phyloP scores from a whole-genome alignment of 2,888 invertebrate genomes.

The Lasius fuliginosus region DNA sequence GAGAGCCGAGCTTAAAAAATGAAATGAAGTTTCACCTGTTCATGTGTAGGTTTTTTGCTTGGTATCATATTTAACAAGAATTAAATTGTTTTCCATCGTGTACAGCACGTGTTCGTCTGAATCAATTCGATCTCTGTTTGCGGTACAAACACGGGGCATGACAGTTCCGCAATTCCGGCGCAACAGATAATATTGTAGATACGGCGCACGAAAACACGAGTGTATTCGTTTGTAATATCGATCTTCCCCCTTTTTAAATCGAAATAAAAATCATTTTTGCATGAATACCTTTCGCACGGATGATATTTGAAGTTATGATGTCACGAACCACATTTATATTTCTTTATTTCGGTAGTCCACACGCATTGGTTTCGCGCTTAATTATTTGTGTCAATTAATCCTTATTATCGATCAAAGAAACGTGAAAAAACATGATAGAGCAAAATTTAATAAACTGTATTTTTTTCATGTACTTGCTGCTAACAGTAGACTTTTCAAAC shows the following conservation, averaged over 20 bases:
- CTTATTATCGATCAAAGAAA: conserved; percentile 7
- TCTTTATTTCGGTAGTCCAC: not conserved
- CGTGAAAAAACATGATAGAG: not conserved
- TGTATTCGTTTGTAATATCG: conserved; percentile 37
- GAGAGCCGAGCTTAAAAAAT: conserved; percentile 24
- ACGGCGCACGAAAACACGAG: conserved; percentile 22
- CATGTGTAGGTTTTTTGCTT: conserved; percentile 20
- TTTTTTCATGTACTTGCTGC: not conserved
- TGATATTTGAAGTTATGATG: conserved; percentile 25
- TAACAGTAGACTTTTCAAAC: not conserved
- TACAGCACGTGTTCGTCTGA: conserved; percentile 37
- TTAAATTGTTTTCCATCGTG: conserved; percentile 45
- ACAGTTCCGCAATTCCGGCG: conserved; percentile 41
- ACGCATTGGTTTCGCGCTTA: not conserved
- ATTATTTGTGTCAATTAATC: conserved; percentile 13
- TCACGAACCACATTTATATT: not conserved
- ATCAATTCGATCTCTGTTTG: conserved; percentile 53
- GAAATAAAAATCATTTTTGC: conserved; percentile 40
- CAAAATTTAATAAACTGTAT: not conserved
- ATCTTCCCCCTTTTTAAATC: conserved; percentile 18
- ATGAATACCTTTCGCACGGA: not conserved
- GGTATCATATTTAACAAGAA: conserved; percentile 45
- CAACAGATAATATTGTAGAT: conserved; percentile 51
- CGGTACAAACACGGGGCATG: conserved; percentile 41
- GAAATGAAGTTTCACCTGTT: conserved; percentile 23